Percentiles rank a stretch among this genome's conserved stretches.
Evolutionary conservation across 2,113 vertebrate genomes (phyloP).

Genomic region (Felis catus): DNA sequence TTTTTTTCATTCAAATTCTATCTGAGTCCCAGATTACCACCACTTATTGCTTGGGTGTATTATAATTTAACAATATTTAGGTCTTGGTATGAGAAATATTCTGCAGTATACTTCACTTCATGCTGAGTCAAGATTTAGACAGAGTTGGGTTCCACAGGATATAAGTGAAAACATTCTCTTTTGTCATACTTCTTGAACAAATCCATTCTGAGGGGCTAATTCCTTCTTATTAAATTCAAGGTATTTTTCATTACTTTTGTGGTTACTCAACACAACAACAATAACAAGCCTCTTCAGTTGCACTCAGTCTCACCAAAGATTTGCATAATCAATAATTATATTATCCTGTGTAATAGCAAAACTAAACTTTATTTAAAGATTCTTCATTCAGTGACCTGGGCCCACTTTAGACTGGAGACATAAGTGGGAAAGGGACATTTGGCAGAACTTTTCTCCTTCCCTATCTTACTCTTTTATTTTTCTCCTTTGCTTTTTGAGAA

Average conservation of each 20-base stretch:
- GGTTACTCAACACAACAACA: neutral
- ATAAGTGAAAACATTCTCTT: neutral
- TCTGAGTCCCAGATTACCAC: neutral
- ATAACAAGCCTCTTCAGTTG: neutral
- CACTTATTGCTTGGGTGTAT: neutral
- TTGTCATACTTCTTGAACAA: neutral
- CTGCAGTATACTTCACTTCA: neutral
- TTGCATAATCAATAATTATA: neutral
- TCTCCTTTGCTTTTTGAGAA: neutral
- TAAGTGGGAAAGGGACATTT: neutral
- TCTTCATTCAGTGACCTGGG: neutral
- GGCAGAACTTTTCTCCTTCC: neutral
- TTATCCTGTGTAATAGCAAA: neutral
- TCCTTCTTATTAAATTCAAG: neutral
- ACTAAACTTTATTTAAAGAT: neutral
- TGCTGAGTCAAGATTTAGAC: neutral
- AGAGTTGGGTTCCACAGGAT: neutral
- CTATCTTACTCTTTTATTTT: neutral
- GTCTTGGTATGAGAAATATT: neutral
- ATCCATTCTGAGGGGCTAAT: neutral
- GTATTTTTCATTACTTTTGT: neutral
- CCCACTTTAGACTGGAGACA: neutral
- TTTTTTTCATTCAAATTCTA: neutral
- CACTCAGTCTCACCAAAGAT: neutral
- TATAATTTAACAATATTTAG: neutral